Conservation (phyloP, 2,888 invertebrate species). For the Adelognathus sp. region DNA sequence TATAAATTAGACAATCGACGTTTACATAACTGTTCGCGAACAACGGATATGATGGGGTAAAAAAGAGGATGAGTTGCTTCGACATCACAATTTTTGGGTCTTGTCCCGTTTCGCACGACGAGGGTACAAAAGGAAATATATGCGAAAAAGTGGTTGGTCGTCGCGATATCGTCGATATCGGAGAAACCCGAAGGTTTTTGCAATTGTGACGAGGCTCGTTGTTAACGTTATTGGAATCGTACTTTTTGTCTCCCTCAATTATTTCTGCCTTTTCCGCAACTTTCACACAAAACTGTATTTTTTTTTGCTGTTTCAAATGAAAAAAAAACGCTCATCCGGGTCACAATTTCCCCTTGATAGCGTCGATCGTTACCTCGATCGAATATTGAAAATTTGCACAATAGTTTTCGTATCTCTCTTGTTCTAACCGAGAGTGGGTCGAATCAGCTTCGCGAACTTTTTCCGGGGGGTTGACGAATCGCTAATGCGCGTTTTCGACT, state of each 20-base stretch:
- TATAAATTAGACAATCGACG: slow-evolving; percentile 46
- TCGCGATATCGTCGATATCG: not conserved
- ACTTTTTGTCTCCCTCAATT: not conserved
- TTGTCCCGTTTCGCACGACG: not conserved
- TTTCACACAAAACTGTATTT: not conserved
- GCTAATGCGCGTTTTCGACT: slow-evolving; percentile 13
- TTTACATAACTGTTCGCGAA: slow-evolving; percentile 23
- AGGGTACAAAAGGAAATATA: not conserved
- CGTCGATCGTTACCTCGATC: slow-evolving; percentile 17
- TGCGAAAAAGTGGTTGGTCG: slow-evolving; percentile 1
- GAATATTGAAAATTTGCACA: slow-evolving; percentile 21
- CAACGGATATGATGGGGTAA: slow-evolving; percentile 15
- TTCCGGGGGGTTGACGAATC: slow-evolving; percentile 10
- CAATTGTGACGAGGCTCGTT: not conserved
- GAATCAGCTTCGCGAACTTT: not conserved
- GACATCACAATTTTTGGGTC: not conserved
- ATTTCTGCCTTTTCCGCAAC: not conserved
- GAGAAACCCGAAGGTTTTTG: not conserved
- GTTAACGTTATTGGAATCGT: not conserved
- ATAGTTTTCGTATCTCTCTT: not conserved
- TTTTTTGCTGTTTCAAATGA: not conserved
- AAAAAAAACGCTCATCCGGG: slow-evolving; percentile 15
- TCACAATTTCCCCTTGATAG: slow-evolving; percentile 23
- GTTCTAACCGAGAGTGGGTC: not conserved
- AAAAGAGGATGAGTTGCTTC: not conserved